Evolutionary conservation across 1,140 invertebrate genomes (phyloP), one percentile per base, ranked within the genome.

Genomic region (Diorhabda sublineata): DNA sequence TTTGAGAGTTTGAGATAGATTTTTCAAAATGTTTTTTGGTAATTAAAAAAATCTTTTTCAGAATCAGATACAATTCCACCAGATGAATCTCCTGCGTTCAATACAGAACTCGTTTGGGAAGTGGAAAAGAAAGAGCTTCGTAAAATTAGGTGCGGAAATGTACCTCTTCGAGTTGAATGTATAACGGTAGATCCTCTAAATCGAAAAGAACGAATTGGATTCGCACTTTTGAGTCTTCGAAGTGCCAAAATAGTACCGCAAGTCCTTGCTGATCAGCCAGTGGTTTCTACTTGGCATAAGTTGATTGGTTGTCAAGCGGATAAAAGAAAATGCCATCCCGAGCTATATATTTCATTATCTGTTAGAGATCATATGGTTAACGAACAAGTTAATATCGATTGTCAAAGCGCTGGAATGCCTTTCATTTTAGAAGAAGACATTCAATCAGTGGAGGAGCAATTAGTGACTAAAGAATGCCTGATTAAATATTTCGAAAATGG

Each of bases 61-160:
- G 81, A 85, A 78, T 83, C 84, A 8, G 81, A 85, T 74, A 75
- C 77, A 64, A 78, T 83, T 42, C 74, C 79, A 45, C 69, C 82
- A 3, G 77, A 79, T 65, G 65, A 82, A 74, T 78, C 79, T 81
- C 42, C 81, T 75, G 67, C 82, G 77, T 81, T 78, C 70, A 78
- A 76, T 41, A 83, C 81, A 2, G 82, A 85, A 71, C 78, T 86
- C 42, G 77, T 85, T 44, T 86, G 85, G 85, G 83, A 85, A 72
- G 78, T 78, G 2, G 81, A 84, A 63, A 85, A 84, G 74, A 80
- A 76, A 71, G 73, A 74, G 43, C 59, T 85, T 7, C 74, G 83
- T 72, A 84, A 83, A 79, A 82, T 85, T 75, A 72, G 84, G 67
- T 82, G 81, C 45, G 80, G 78, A 2, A 84, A 85, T 75, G 77